phyloP scores from a whole-genome alignment of 2,797 vertebrate genomes.

The Mormyrops boulengeri region DNA sequence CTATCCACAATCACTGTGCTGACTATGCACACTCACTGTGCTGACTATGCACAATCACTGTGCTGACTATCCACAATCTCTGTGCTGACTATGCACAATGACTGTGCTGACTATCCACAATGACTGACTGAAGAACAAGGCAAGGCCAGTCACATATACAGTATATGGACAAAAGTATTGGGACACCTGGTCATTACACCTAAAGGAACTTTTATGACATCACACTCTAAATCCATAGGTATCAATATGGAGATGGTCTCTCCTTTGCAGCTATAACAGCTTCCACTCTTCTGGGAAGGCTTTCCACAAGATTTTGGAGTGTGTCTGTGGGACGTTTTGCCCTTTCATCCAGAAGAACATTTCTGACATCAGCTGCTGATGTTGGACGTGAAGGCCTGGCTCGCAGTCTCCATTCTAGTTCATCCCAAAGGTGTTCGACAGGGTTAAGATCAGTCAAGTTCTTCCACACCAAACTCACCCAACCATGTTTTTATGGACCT shows the following conservation, averaged over 20 bases:
- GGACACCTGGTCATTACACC: not conserved
- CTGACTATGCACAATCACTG: too few relatives aligned
- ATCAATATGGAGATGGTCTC: not conserved
- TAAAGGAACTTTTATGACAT: not conserved
- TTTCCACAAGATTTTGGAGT: not conserved
- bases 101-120: too few relatives aligned
- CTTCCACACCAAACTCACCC: not conserved
- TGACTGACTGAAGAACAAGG: too few relatives aligned
- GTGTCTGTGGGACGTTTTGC: not conserved
- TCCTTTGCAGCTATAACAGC: not conserved
- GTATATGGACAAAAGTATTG: not conserved
- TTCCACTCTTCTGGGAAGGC: not conserved
- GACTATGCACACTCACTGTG: too few relatives aligned
- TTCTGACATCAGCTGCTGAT: not conserved
- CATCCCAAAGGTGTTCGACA: not conserved
- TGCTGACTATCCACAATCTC: too few relatives aligned
- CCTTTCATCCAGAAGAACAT: not conserved
- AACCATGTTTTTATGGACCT: not conserved
- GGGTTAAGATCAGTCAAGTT: not conserved
- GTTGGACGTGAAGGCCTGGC: not conserved
- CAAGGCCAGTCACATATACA: not conserved
- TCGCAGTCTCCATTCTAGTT: not conserved
- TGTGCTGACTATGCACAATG: too few relatives aligned
- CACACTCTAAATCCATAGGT: not conserved
- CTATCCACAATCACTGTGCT: too few relatives aligned